Evolutionary conservation across 2,888 invertebrate species (phyloP), one percentile per base, ranked within the genome.

Genomic region (Drosophila neotestacea): DNA sequence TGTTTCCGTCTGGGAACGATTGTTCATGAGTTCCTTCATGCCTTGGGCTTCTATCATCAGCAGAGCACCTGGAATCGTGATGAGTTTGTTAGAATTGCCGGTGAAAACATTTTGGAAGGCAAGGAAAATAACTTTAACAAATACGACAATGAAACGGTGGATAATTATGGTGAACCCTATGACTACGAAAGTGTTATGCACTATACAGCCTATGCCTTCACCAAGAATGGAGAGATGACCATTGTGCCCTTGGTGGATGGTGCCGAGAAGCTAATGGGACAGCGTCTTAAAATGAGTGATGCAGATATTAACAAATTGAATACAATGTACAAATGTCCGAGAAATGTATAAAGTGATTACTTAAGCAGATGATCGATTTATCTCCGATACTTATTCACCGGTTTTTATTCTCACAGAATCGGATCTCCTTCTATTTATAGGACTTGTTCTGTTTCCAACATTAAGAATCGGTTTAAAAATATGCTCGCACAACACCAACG

Each of bases 121-220:
- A 93, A 94, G 6, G 93, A 94, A 79, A 92, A 92, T 55, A 96
- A 96, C 92, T 97, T 96, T 90, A 94, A 94, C 63, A 96, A 96
- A 90, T 94, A 95, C 0, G 93, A 94, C 28, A 89, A 92, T 4
- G 91, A 92, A 3, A 92, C 91, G 13, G 94, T 95, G 0, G 93
- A 94, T 54, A 94, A 94, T 42, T 96, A 94, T 85, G 95, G 95
- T 1, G 94, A 96, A 55, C 92, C 93, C 0, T 97, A 96, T 84
- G 96, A 97, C 90, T 96, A 95, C 90, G 94, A 94, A 77, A 96
- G 96, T 76, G 95, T 97, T 1, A 95, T 97, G 96, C 96, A 97
- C 86, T 97, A 96, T 90, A 95, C 95, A 0, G 93, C 94, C 27
- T 94, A 93, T 36, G 96, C 96, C 0, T 96, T 96, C 91, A 95